Evolutionary conservation across 53 echinoderm and acorn worm species (phyloP).

Genomic region (Pentamera pediparva): DNA sequence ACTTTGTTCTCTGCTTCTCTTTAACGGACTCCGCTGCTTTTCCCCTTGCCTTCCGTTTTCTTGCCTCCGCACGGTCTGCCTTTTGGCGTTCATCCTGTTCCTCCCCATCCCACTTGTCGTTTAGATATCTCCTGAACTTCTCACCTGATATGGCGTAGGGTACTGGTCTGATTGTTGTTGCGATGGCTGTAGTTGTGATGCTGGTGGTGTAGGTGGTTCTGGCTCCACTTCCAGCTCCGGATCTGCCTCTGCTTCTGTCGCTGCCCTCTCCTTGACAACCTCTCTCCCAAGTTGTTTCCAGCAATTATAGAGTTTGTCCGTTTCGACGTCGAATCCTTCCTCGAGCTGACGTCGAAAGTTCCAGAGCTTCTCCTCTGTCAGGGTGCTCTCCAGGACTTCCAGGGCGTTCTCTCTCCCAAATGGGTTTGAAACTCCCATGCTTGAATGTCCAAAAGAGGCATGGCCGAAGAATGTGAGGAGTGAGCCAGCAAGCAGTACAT

Average conservation of each 20-base stretch:
- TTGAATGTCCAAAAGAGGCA: no score
- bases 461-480: no score
- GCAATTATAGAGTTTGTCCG: neutral
- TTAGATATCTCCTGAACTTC: neutral
- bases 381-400: neutral
- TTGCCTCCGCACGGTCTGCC: neutral
- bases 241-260: no score
- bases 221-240: no score
- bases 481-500: constrained; percentile 40
- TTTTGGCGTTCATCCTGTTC: neutral
- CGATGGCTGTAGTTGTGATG: neutral
- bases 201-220: no score
- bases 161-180: neutral
- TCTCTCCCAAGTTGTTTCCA: neutral
- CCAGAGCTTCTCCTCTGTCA: neutral
- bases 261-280: neutral
- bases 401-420: neutral
- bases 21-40: neutral
- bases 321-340: neutral
- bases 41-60: neutral
- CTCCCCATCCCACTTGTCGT: neutral
- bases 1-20: neutral
- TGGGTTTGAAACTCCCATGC: no score
- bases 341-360: neutral
- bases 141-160: neutral